Base-by-base conservation (phyloP, 2,888 invertebrate genomes). In the Entomobrya proxima region DNA sequence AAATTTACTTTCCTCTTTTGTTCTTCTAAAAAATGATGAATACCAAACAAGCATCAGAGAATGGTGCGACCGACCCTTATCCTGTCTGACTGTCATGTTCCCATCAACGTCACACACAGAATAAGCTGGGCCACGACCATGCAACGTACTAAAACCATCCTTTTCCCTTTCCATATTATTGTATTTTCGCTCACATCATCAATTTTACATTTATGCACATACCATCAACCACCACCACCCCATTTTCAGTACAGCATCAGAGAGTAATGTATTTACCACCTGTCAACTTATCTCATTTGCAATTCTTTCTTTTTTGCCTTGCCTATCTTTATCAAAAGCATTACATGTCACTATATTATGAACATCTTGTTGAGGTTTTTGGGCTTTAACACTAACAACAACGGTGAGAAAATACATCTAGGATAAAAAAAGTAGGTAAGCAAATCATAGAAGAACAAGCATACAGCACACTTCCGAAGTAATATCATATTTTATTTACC, bases 201-300 rank as follows among this genome's bases (percentile, higher is more conserved):
- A 18, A 15, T 11, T 4, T 11, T 47, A 30, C 27, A 0, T 24
- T 52, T 35, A 75, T 75, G 18, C 55, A 76, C 58, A 76, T 76
- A 58, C 21, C 76, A 55, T 58, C 27, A 27, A 21, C 30, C 69
- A 24, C 13, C 13, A 44, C 9, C 21, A 21, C 52, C 15, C 9
- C 44, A 44, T 44, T 44, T n/a, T 5, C n/a, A 44, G 13, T 44
- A 44, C 44, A 44, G 11, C 44, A 44, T 69, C 18, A 24, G 50
- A 30, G 61, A 27, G 67, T 52, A 76, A 76, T 64, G 69, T 83
- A 83, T 83, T 83, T 76, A 76, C 83, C 77, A 83, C 83, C 76
- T 83, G 83, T 83, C 82, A 82, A 82, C 82, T 58, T 72, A 74
- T 81, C 81, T 82, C 82, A 82, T 82, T 82, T 82, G 82, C 75